Evolutionary conservation across 2,797 vertebrate genomes (phyloP).

Genomic region (Cyprinodon diabolis): DNA sequence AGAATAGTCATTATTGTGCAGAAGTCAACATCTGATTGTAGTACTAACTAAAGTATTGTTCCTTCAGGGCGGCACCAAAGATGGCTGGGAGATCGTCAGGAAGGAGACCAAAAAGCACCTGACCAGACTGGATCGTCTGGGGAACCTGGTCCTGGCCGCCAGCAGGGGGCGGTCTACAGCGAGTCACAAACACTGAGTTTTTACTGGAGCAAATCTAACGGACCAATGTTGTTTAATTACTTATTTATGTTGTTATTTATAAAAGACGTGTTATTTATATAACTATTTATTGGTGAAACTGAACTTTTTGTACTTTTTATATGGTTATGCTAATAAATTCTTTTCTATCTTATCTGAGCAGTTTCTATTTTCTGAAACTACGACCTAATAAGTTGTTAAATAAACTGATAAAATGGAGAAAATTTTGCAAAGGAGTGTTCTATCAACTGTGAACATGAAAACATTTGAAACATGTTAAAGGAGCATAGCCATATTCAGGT

Average conservation of each 20-base stretch:
- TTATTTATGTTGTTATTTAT: neutral
- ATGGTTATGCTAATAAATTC: neutral
- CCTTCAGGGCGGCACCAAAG: neutral
- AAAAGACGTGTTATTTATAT: neutral
- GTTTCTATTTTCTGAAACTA: neutral
- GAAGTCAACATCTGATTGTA: neutral
- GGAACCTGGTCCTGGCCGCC: neutral
- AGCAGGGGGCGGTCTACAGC: conserved; percentile 7
- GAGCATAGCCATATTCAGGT: too few relatives aligned
- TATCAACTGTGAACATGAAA: too few relatives aligned
- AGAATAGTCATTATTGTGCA: neutral
- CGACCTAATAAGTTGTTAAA: neutral
- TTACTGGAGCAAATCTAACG: neutral
- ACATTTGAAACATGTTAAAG: too few relatives aligned
- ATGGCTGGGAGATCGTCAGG: conserved; percentile 41
- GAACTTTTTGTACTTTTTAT: neutral
- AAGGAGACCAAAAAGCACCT: neutral
- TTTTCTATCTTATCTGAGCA: neutral
- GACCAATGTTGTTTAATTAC: neutral
- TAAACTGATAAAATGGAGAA: neutral
- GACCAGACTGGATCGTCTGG: neutral
- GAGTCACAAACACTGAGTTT: neutral
- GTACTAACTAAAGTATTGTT: conserved; percentile 5
- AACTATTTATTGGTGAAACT: neutral
- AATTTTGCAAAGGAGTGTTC: too few relatives aligned